These are phyloP conservation scores for Gadus chalcogrammus DNA, from an alignment of 2,113 vertebrate species.

Conservation along the genomic window DNA sequence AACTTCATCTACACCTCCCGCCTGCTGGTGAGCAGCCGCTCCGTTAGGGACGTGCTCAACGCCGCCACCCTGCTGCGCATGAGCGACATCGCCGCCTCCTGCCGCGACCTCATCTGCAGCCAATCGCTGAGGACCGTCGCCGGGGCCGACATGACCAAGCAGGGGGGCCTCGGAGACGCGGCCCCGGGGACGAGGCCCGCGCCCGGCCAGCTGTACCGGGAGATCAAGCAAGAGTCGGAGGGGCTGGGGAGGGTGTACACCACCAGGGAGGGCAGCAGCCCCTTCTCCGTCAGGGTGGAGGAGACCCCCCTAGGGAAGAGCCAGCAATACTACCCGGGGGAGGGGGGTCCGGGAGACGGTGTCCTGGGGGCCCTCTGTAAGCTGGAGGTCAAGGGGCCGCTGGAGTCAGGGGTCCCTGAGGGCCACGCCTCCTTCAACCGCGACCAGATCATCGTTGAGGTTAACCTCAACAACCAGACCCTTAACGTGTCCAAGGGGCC, in stretches of 20 bases:
- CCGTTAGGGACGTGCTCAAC: slow-evolving; percentile 86
- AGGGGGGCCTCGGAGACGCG: slow-evolving; percentile 45
- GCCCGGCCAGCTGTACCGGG: slow-evolving; percentile 76
- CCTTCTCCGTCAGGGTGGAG: slow-evolving; percentile 83
- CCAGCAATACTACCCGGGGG: slow-evolving; percentile 83
- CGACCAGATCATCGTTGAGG: slow-evolving; percentile 96
- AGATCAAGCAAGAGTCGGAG: slow-evolving; percentile 91
- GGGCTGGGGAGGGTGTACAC: slow-evolving; percentile 83
- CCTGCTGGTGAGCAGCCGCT: slow-evolving; percentile 87
- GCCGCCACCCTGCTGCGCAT: slow-evolving; percentile 88
- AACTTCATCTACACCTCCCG: slow-evolving; percentile 96
- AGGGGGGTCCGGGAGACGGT: slow-evolving; percentile 64
- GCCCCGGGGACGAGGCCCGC: slow-evolving; percentile 19
- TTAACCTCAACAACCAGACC: slow-evolving; percentile 97
- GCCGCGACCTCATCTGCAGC: slow-evolving; percentile 86
- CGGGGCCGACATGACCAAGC: slow-evolving; percentile 72
- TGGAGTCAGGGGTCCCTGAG: slow-evolving; percentile 71
- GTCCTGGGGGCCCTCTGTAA: slow-evolving; percentile 66
- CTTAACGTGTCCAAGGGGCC: slow-evolving; percentile 90
- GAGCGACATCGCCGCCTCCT: slow-evolving; percentile 88
- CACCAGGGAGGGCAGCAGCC: slow-evolving; percentile 79
- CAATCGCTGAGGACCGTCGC: slow-evolving; percentile 77
- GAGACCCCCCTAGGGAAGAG: slow-evolving; percentile 63
- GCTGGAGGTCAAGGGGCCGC: slow-evolving; percentile 67
- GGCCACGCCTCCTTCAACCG: slow-evolving; percentile 76